Evolutionary conservation across 2,888 invertebrate genomes (phyloP).

Genomic region (Sphinx pinastri): DNA sequence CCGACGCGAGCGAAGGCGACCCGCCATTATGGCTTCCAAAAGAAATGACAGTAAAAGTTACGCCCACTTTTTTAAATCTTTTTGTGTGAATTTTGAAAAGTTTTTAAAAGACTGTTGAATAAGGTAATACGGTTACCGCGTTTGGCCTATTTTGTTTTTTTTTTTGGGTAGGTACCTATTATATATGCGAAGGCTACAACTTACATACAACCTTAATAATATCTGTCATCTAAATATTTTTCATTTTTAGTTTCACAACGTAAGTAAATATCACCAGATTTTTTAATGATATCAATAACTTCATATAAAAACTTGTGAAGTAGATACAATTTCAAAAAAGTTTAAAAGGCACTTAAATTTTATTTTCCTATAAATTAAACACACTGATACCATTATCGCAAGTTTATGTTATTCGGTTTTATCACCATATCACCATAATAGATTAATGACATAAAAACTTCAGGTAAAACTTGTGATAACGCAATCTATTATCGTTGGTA

Average conservation of each 20-base stretch:
- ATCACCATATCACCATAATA: constrained; percentile 8
- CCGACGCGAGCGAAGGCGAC: constrained; percentile 68
- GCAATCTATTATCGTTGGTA: constrained; percentile 52
- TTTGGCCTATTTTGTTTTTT: neutral
- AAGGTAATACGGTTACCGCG: constrained; percentile 55
- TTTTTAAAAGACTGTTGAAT: constrained; percentile 81
- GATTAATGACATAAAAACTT: constrained; percentile 23
- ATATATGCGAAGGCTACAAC: neutral
- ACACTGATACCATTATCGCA: constrained; percentile 35
- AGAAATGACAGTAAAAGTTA: constrained; percentile 78
- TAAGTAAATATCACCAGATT: no score
- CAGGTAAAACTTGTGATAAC: constrained; percentile 42
- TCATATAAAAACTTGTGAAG: no score
- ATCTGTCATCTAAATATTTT: neutral
- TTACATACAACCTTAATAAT: neutral
- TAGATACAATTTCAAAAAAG: neutral
- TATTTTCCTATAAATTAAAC: neutral
- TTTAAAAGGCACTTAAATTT: no score
- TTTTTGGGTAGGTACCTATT: neutral
- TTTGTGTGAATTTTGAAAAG: constrained; percentile 69
- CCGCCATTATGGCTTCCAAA: constrained; percentile 66
- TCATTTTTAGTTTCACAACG: neutral
- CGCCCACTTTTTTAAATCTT: constrained; percentile 81
- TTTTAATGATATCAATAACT: no score
- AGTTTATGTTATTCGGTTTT: constrained; percentile 16